These are phyloP conservation scores for Spatulosminthurus flaviceps DNA, from an alignment of 2,888 invertebrate species.

Conservation along the genomic window DNA sequence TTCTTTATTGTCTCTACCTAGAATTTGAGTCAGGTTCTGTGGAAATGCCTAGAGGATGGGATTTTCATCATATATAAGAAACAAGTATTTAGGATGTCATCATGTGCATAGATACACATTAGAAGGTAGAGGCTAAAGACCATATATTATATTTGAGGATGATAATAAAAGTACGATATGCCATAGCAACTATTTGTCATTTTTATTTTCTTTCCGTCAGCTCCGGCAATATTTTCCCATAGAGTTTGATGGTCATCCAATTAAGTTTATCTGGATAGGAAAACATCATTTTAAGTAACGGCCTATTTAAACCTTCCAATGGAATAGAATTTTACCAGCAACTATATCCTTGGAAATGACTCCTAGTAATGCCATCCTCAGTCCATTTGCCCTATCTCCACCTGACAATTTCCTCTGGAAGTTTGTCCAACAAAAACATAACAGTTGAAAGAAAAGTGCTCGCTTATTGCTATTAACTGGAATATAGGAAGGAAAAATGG, in stretches of 20 bases:
- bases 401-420: no score
- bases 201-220: background rate
- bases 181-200: background rate
- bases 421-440: background rate
- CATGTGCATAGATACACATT: no score
- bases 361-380: no score
- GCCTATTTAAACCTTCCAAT: background rate
- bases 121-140: no score
- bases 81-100: no score
- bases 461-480: background rate
- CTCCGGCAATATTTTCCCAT: background rate
- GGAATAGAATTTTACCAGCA: background rate
- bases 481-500: background rate
- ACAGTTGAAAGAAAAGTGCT: conserved; percentile 7
- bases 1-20: no score
- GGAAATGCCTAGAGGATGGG: no score
- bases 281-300: background rate
- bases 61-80: no score
- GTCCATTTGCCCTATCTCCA: no score
- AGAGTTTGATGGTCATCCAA: background rate
- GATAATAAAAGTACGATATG: background rate
- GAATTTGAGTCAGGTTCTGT: no score
- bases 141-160: background rate
- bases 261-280: background rate
- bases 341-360: background rate